Percentiles rank a stretch among this genome's conserved stretches.
Evolutionary conservation across 2,888 invertebrate genomes (phyloP).

Genomic region (Sinodicranocentrus sp.): DNA sequence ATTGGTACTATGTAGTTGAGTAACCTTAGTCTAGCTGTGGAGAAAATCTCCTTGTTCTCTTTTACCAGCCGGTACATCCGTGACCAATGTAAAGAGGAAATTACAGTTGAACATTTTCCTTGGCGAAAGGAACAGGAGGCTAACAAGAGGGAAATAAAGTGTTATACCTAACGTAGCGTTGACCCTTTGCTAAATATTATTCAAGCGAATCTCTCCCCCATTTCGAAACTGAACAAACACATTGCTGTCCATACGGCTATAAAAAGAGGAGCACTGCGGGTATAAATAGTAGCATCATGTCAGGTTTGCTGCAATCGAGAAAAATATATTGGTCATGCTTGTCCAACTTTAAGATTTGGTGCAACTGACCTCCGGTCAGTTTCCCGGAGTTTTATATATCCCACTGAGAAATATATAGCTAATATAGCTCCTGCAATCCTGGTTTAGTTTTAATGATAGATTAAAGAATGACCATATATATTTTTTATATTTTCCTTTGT

Average conservation of each 20-base stretch:
- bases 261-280: conserved; percentile 6
- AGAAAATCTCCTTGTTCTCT: too few species aligned
- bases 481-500: neutral
- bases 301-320: conserved; percentile 22
- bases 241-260: neutral
- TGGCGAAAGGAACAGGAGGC: too few species aligned
- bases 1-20: too few species aligned
- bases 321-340: conserved; percentile 62
- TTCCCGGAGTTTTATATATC: neutral
- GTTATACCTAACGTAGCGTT: neutral
- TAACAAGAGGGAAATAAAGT: too few species aligned
- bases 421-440: neutral
- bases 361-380: conserved; percentile 40
- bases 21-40: too few species aligned
- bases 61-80: too few species aligned
- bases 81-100: too few species aligned
- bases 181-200: conserved; percentile 8
- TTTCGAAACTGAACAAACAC: conserved; percentile 2
- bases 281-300: conserved; percentile 24
- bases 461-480: too few species aligned
- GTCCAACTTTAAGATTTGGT: conserved; percentile 45
- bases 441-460: neutral
- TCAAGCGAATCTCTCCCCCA: neutral
- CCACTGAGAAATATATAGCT: neutral
- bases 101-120: too few species aligned